A percentile compares a stretch with the other conserved stretches of the same genome.
These are phyloP conservation scores for Myopa tessellatipennis DNA, from an alignment of 2,888 invertebrate species.

Conservation along the genomic window DNA sequence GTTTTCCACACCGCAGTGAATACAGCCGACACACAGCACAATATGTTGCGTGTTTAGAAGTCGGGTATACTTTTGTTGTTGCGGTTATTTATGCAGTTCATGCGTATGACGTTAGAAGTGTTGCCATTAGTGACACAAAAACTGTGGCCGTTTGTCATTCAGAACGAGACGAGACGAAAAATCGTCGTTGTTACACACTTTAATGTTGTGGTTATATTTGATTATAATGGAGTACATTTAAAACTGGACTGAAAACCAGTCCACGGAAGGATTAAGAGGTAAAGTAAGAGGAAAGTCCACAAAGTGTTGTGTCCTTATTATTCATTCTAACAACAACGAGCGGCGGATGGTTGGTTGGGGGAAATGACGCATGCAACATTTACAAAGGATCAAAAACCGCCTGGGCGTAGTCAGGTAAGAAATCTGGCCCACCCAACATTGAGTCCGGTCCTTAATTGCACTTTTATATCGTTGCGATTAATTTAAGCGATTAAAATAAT, in stretches of 20 bases:
- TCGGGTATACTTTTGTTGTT: not conserved
- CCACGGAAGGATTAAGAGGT: too few relatives aligned
- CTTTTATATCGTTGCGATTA: slow-evolving; percentile 16
- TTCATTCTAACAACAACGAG: too few relatives aligned
- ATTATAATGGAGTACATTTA: too few relatives aligned
- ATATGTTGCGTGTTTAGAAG: not conserved
- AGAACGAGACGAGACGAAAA: not conserved
- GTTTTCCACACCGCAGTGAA: not conserved
- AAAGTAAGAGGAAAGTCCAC: too few relatives aligned
- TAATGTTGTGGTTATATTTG: too few relatives aligned
- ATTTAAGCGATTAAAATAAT: slow-evolving; percentile 26
- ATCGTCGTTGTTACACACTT: too few relatives aligned
- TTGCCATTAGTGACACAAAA: not conserved
- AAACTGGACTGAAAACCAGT: too few relatives aligned
- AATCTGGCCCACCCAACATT: not conserved
- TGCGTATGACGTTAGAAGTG: not conserved
- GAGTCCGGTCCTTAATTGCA: slow-evolving; percentile 5
- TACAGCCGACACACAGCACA: not conserved
- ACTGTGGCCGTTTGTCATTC: not conserved
- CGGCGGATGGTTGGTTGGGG: too few relatives aligned
- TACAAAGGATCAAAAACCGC: too few relatives aligned
- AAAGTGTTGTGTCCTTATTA: too few relatives aligned
- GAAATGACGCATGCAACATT: too few relatives aligned
- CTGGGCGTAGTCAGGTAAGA: too few relatives aligned
- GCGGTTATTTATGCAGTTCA: not conserved